These are phyloP conservation scores for Drosophila repleta DNA, from an alignment of 1,140 invertebrate genomes.

Conservation along the genomic window DNA sequence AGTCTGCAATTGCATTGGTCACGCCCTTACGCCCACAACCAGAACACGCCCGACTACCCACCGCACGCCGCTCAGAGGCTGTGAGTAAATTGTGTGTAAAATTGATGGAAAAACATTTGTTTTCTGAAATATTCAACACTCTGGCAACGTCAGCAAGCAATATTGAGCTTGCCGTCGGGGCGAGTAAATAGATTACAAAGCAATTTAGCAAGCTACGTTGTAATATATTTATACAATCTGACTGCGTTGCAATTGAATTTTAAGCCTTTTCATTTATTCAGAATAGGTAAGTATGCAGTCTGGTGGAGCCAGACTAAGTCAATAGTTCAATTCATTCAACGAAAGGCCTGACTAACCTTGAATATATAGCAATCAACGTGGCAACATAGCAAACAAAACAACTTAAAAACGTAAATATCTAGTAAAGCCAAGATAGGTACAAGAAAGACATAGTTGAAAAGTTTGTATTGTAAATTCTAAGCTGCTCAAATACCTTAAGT, in stretches of 20 bases:
- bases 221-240: neutral
- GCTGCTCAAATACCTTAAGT: neutral
- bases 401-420: no score
- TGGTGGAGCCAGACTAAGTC: no score
- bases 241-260: neutral
- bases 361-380: no score
- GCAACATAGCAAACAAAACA: no score
- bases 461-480: neutral
- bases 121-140: neutral
- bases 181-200: neutral
- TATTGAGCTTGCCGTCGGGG: neutral
- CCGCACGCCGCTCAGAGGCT: neutral
- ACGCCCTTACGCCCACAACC: constrained; percentile 7
- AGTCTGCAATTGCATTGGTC: constrained; percentile 17
- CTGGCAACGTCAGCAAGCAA: neutral
- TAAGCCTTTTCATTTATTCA: neutral
- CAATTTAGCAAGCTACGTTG: neutral
- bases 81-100: constrained; percentile 34
- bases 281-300: neutral
- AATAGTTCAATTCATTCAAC: no score
- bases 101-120: constrained; percentile 35
- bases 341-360: no score
- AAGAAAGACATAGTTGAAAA: neutral
- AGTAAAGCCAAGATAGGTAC: no score
- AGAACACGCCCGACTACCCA: neutral